Percentiles rank a stretch among this genome's conserved stretches.
These are phyloP conservation scores for Cyprinodon brontotheroides DNA, from an alignment of 2,113 vertebrate genomes.

Conservation along the genomic window DNA sequence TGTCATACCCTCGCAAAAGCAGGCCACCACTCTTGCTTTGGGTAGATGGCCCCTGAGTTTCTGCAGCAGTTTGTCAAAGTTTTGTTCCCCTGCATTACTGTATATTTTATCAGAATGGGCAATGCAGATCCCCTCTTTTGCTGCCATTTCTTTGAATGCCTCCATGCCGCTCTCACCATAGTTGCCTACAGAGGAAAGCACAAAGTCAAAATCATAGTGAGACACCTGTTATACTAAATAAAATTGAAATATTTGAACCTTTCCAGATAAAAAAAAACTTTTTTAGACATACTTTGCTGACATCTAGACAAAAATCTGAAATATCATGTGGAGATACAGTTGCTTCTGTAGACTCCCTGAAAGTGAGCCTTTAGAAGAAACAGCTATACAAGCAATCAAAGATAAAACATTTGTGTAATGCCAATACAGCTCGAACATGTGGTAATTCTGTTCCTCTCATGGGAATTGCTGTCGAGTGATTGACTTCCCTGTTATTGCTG, in stretches of 20 bases:
- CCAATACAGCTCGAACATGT: conserved; percentile 34
- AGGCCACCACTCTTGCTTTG: conserved; percentile 95
- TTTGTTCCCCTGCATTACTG: conserved; percentile 95
- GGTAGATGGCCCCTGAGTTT: conserved; percentile 92
- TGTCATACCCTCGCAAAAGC: conserved; percentile 99
- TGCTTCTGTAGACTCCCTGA: not conserved
- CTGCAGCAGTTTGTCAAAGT: conserved; percentile 90
- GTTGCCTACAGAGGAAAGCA: conserved; percentile 82
- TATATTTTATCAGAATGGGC: conserved; percentile 99
- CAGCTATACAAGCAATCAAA: not conserved
- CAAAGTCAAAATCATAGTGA: not conserved
- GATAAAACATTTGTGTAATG: conserved; percentile 7
- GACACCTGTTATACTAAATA: not conserved
- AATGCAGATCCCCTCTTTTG: conserved; percentile 96
- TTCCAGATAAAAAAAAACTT: not conserved
- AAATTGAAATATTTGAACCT: not conserved
- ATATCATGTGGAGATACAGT: not conserved
- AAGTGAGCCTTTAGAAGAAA: too few relatives aligned
- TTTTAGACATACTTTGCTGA: not conserved
- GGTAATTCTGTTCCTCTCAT: conserved; percentile 47
- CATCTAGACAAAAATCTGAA: not conserved
- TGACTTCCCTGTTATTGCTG: conserved; percentile 60
- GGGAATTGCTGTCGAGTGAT: conserved; percentile 50
- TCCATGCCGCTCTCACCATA: conserved; percentile 99
- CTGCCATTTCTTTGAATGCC: conserved; percentile 98